Evolutionary conservation across 2,113 vertebrate genomes (phyloP).

Genomic region (Halichoeres trimaculatus): DNA sequence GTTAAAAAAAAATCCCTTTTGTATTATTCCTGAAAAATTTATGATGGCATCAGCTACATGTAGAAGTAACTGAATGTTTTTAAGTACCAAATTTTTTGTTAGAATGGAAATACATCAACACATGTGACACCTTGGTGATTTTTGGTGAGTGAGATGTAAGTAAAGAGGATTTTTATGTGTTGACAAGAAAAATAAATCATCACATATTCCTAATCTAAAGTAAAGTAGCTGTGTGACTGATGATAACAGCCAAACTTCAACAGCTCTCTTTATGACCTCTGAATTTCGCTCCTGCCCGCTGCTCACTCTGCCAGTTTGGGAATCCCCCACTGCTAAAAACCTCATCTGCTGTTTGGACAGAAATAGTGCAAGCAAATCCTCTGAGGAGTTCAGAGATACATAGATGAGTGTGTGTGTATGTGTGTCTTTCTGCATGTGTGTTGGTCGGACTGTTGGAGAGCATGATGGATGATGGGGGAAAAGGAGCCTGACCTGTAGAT

Average conservation of each 20-base stretch:
- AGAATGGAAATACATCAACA: background rate
- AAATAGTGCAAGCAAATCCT: conserved; percentile 4
- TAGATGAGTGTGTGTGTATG: conserved; percentile 4
- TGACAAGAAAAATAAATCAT: background rate
- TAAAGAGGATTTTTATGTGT: background rate
- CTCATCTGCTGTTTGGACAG: conserved; percentile 30
- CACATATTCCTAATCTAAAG: background rate
- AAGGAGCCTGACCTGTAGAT: conserved; percentile 23
- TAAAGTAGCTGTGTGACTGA: background rate
- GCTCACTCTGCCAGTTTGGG: conserved; percentile 1
- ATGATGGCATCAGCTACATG: background rate
- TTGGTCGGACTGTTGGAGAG: conserved; percentile 43
- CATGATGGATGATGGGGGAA: conserved; percentile 57
- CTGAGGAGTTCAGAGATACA: conserved; percentile 11
- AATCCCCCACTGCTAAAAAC: conserved; percentile 3
- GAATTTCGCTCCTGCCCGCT: conserved; percentile 6
- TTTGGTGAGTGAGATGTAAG: background rate
- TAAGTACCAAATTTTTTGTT: background rate
- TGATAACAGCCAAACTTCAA: background rate
- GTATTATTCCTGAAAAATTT: background rate
- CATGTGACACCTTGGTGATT: background rate
- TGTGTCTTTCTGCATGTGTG: conserved; percentile 23
- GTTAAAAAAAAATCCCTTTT: too few species aligned
- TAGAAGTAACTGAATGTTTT: background rate
- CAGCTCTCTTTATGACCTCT: background rate